A percentile compares a stretch with the other conserved stretches of the same genome.
Evolutionary conservation across 2,888 invertebrate genomes (phyloP).

Genomic region (Dusona sp.): DNA sequence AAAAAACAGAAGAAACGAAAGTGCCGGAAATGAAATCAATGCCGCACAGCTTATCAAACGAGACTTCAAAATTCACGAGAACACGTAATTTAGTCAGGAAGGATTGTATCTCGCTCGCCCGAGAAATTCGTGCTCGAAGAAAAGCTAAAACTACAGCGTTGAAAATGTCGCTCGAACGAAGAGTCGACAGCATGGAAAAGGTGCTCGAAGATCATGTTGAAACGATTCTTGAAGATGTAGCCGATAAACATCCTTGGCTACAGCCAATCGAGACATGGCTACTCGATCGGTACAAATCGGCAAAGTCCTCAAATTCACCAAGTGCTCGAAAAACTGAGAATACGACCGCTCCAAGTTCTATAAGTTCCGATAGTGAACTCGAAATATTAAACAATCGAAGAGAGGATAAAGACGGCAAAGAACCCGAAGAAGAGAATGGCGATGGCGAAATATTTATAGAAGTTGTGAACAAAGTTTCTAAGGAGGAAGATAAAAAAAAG

Average conservation of each 20-base stretch:
- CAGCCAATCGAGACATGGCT: conserved; percentile 79
- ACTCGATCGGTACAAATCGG: conserved; percentile 70
- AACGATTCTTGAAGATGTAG: conserved; percentile 75
- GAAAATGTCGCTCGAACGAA: conserved; percentile 64
- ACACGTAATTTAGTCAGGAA: conserved; percentile 63
- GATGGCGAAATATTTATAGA: conserved; percentile 42
- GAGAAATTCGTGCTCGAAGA: conserved; percentile 60
- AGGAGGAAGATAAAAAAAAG: conserved; percentile 34
- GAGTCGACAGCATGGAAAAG: conserved; percentile 70
- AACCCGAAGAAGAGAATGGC: not conserved
- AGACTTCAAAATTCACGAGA: conserved; percentile 49
- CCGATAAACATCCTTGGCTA: conserved; percentile 79
- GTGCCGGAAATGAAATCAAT: not conserved
- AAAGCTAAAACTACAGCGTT: conserved; percentile 61
- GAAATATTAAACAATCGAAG: not conserved
- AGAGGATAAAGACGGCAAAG: conserved; percentile 7
- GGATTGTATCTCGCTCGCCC: conserved; percentile 59
- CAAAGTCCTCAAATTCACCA: conserved; percentile 34
- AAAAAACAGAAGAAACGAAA: not conserved
- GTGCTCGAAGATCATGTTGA: conserved; percentile 72
- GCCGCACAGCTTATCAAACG: conserved; percentile 5
- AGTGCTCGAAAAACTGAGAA: not conserved
- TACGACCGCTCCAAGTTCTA: not conserved
- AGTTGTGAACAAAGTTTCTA: conserved; percentile 16
- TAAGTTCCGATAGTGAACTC: conserved; percentile 43